Conservation (phyloP, 2,113 vertebrate genomes). For the Atherinomorus stipes region DNA sequence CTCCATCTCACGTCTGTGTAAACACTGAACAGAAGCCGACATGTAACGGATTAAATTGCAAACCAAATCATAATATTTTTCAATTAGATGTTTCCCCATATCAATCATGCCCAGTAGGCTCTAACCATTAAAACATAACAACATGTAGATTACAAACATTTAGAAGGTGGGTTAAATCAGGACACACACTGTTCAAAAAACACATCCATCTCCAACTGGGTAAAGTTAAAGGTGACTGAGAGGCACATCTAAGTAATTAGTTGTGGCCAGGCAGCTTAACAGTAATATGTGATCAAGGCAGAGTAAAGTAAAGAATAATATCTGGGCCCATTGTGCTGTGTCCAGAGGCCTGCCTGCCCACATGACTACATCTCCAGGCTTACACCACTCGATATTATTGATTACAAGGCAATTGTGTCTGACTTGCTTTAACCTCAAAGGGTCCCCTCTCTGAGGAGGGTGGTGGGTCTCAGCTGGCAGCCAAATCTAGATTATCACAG, state of each 20-base stretch:
- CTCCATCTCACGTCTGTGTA: no score
- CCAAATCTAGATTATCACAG: conserved; percentile 71
- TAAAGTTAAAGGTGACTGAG: conserved; percentile 14
- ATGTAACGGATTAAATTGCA: no score
- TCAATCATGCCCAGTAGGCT: no score
- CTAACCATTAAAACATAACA: no score
- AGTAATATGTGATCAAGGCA: conserved; percentile 67
- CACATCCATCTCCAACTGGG: conserved; percentile 25
- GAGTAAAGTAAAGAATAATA: conserved; percentile 66
- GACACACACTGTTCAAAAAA: background rate
- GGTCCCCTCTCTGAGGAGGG: conserved; percentile 40
- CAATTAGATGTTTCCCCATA: no score
- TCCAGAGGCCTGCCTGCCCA: conserved; percentile 42
- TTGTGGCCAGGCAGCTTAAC: conserved; percentile 33
- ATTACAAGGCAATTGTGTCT: conserved; percentile 78
- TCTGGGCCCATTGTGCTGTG: conserved; percentile 42
- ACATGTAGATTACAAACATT: background rate
- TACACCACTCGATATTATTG: conserved; percentile 75
- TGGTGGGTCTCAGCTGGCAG: conserved; percentile 34
- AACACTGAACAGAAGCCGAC: no score
- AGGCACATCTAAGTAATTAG: conserved; percentile 55
- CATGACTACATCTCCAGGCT: conserved; percentile 45
- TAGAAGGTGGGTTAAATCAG: background rate
- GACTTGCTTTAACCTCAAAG: conserved; percentile 75
- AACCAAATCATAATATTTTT: no score